Base-by-base conservation (phyloP, 2,888 invertebrate species). In the Prenolepis imparis region DNA sequence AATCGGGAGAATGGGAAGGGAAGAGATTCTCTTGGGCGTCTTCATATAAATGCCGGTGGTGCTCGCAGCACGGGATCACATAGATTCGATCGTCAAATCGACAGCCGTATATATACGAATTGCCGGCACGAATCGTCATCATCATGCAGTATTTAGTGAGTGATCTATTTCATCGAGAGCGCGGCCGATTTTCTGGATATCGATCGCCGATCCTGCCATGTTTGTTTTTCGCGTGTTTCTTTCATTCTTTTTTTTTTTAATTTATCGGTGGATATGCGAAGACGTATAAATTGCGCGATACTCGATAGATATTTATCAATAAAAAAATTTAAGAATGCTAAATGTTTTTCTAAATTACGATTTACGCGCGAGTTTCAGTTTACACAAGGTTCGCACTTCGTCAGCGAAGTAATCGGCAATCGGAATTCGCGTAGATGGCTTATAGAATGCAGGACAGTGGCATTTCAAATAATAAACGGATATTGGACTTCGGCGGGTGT, bases 131-230 rank as follows among this genome's bases (percentile, higher is more conserved):
- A 52, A 73, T 72, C 66, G 73, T 82, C 83, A 82, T 88, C 92
- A 88, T 73, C 88, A 94, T 94, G 94, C 93, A 93, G 91, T 92
- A 91, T 90, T 83, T 92, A 94, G 94, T 94, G 93, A 94, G 94
- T 94, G 93, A 88, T 88, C 63, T 70, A 52, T 81, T 48, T 75
- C 74, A 8, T 52, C n/a, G 36, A 80, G n/a, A 39, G 21, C 44
- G 36, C 12, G 12, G n/a, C 15, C 39, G 21, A 24, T 28, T 8
- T 36, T 77, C 6, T 66, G 67, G 77, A 77, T 48, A 75, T 44
- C 48, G 44, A 63, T 21, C 21, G 64, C 32, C 63, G 39, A 64
- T 64, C 21, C 11, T 44, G 63, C n/a, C 64, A 36, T 32, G 39
- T 24, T 21, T 28, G 28, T 18, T 77, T 52, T 55, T 67, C 39